Percentiles rank a stretch among this genome's conserved stretches.
phyloP scores from a whole-genome alignment of 2,888 invertebrate genomes.

The Drosophila aldrichi region DNA sequence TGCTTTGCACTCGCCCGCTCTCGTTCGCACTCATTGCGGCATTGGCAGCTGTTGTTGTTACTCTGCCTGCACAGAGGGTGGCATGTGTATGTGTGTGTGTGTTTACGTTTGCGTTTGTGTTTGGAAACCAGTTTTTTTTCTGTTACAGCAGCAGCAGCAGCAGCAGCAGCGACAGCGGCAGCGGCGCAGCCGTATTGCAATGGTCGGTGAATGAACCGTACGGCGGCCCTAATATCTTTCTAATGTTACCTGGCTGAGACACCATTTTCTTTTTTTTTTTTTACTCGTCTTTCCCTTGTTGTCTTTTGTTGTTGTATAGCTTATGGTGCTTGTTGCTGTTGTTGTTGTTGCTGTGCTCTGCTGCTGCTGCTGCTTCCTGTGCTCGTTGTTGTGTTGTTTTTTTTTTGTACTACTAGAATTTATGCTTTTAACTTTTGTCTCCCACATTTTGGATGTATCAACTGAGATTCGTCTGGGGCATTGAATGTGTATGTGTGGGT shows the following conservation, averaged over 20 bases:
- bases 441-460: constrained; percentile 61
- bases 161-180: constrained; percentile 33
- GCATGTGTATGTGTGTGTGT: constrained; percentile 40
- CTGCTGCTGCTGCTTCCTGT: constrained; percentile 58
- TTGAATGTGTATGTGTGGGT: constrained; percentile 31
- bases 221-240: constrained; percentile 67
- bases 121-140: constrained; percentile 71
- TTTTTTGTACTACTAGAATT: constrained; percentile 66
- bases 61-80: constrained; percentile 52
- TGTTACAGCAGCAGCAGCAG: constrained; percentile 38
- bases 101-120: constrained; percentile 43
- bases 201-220: constrained; percentile 83
- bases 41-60: constrained; percentile 48
- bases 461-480: constrained; percentile 52
- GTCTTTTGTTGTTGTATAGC: constrained; percentile 39
- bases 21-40: constrained; percentile 38
- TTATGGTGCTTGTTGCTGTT: constrained; percentile 43
- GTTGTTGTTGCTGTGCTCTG: constrained; percentile 41
- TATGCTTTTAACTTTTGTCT: constrained; percentile 72
- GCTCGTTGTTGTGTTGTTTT: constrained; percentile 53
- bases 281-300: constrained; percentile 19
- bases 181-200: constrained; percentile 74
- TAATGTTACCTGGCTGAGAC: constrained; percentile 78
- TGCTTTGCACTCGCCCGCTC: constrained; percentile 55
- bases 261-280: constrained; percentile 73